These are phyloP conservation scores for Enteromius radiatus DNA, from an alignment of 2,797 vertebrate genomes.

Conservation along the genomic window DNA sequence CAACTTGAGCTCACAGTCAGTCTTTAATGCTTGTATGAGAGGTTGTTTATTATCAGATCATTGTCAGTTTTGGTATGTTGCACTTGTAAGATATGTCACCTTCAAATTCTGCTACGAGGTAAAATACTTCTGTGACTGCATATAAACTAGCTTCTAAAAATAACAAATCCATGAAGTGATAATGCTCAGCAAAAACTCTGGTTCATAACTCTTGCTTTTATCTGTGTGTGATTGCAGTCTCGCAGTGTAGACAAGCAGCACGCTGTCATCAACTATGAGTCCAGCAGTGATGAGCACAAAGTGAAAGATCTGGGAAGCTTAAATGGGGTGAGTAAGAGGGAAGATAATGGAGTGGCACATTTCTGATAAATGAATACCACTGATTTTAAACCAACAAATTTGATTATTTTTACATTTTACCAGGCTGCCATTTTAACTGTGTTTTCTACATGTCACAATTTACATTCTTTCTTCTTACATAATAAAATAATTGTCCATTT, in stretches of 20 bases:
- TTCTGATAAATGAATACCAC: background rate
- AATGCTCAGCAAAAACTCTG: background rate
- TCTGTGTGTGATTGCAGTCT: constrained; percentile 73
- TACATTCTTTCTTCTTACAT: background rate
- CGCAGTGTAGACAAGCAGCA: constrained; percentile 98
- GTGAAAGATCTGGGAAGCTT: constrained; percentile 98
- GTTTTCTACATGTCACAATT: background rate
- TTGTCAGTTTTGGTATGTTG: constrained; percentile 13
- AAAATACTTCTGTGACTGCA: constrained; percentile 12
- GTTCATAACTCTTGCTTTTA: constrained; percentile 41
- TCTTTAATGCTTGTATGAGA: background rate
- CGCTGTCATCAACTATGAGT: constrained; percentile 97
- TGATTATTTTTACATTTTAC: background rate
- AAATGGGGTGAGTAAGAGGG: constrained; percentile 89
- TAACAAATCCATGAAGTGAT: background rate
- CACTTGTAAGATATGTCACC: constrained; percentile 38
- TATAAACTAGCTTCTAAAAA: constrained; percentile 11
- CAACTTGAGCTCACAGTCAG: background rate
- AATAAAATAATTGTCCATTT: background rate
- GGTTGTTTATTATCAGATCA: background rate
- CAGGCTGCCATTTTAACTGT: background rate
- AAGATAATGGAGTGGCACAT: background rate
- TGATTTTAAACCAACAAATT: constrained; percentile 5
- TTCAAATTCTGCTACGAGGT: constrained; percentile 20
- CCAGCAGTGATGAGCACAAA: constrained; percentile 89